Evolutionary conservation across 2,113 vertebrate species (phyloP).

Genomic region (Alethe diademata): DNA sequence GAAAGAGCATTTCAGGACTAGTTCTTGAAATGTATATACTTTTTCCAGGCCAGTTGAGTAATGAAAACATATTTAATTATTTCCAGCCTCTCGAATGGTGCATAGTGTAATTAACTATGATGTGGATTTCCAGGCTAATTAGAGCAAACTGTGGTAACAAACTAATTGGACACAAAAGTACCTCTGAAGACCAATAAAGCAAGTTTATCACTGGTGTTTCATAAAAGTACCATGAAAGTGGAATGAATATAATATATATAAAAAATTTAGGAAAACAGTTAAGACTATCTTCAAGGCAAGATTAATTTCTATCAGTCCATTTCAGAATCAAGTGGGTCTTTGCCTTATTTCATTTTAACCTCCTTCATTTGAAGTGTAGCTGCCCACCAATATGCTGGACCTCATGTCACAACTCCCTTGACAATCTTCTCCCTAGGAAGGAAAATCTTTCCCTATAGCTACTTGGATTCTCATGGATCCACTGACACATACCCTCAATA

Average conservation of each 20-base stretch:
- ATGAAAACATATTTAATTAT: constrained; percentile 72
- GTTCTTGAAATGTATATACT: constrained; percentile 40
- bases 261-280: not conserved
- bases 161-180: constrained; percentile 64
- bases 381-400: not conserved
- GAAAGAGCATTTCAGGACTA: constrained; percentile 44
- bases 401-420: not conserved
- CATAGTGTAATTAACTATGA: constrained; percentile 66
- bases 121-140: constrained; percentile 64
- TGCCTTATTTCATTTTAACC: not conserved
- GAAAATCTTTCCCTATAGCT: not conserved
- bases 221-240: not conserved
- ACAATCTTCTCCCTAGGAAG: not conserved
- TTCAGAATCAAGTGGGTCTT: not conserved
- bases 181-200: constrained; percentile 53
- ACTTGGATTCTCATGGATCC: not conserved
- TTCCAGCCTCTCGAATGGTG: constrained; percentile 47
- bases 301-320: not conserved
- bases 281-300: not conserved
- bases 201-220: constrained; percentile 25
- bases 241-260: not conserved
- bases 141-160: constrained; percentile 57
- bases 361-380: not conserved
- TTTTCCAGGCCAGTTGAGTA: constrained; percentile 60
- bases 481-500: not conserved